phyloP scores from a whole-genome alignment of 2,113 vertebrate genomes.

The Gymnorhina tibicen region DNA sequence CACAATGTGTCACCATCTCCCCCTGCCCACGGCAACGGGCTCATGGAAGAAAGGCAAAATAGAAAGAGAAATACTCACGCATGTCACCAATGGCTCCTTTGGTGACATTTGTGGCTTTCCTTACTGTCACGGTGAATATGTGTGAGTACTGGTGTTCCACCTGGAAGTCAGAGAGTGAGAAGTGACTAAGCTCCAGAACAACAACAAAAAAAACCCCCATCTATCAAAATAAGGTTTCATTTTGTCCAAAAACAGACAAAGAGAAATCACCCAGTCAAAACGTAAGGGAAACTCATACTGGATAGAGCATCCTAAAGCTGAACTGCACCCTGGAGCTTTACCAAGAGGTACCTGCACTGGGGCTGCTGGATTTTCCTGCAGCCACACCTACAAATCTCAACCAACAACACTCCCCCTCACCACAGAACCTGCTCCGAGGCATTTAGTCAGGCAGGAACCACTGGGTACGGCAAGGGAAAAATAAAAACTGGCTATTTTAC shows the following conservation, averaged over 20 bases:
- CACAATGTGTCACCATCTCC: neutral
- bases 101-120: conserved; percentile 88
- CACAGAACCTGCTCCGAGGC: neutral
- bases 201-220: neutral
- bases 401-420: conserved; percentile 46
- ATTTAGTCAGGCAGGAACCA: conserved; percentile 13
- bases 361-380: conserved; percentile 22
- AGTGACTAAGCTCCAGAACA: neutral
- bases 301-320: conserved; percentile 60
- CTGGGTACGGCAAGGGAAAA: neutral
- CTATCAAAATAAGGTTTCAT: neutral
- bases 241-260: neutral
- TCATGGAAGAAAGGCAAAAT: neutral
- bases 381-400: conserved; percentile 56
- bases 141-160: conserved; percentile 96
- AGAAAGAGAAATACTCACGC: conserved; percentile 78
- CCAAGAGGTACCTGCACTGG: conserved; percentile 6
- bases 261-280: conserved; percentile 16
- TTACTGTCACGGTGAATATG: conserved; percentile 85
- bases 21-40: neutral
- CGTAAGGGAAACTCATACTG: conserved; percentile 56
- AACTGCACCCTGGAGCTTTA: conserved; percentile 34
- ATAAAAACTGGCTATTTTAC: neutral
- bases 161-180: conserved; percentile 70
- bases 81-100: conserved; percentile 94